Conservation (phyloP, 2,113 vertebrate genomes). For the Pelecanoides urinatrix region DNA sequence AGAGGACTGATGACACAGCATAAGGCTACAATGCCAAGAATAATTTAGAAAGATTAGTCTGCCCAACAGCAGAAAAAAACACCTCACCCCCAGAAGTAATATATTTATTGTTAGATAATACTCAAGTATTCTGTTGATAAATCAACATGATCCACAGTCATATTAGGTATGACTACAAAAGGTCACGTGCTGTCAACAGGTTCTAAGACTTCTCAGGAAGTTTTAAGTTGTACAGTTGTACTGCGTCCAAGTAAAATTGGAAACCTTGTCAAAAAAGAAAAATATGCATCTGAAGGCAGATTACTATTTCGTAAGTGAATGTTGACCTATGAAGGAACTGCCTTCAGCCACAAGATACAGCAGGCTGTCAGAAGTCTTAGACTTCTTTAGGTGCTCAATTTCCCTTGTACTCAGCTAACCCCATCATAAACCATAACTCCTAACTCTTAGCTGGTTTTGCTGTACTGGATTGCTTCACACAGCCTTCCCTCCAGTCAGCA, state of each 20-base stretch:
- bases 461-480: neutral
- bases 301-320: neutral
- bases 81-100: neutral
- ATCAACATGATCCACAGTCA: neutral
- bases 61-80: neutral
- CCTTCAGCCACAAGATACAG: neutral
- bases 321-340: rapidly evolving
- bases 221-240: neutral
- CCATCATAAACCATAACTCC: neutral
- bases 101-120: neutral
- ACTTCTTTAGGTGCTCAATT: neutral
- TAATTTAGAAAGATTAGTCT: no score
- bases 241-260: rapidly evolving
- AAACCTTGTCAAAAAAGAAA: neutral
- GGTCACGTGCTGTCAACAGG: rapidly evolving
- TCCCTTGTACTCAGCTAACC: neutral
- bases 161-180: neutral
- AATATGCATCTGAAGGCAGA: neutral
- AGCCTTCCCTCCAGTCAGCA: neutral
- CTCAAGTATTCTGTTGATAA: neutral
- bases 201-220: neutral
- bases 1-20: neutral
- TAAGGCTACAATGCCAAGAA: neutral
- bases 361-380: neutral
- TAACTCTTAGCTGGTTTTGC: neutral